Evolutionary conservation across 2,888 invertebrate genomes (phyloP), one percentile per base, ranked within the genome.

Genomic region (Prenolepis imparis): DNA sequence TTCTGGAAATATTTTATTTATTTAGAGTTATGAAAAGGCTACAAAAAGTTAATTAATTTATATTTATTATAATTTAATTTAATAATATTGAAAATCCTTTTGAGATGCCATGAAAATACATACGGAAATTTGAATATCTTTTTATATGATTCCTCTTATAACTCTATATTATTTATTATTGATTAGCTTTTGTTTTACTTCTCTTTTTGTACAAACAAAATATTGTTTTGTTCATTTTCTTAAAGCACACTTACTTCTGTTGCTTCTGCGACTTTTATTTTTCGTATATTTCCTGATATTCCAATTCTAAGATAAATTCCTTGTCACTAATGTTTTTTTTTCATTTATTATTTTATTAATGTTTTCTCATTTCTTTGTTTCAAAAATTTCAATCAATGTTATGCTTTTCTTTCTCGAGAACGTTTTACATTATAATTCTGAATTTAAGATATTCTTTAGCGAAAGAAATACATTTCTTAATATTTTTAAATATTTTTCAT

Each of bases 151-250:
- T 36, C 3, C 5, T 36, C 15, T 36, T 1, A 28, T 28, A 15
- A 55, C 8, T 70, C 2, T 70, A 12, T 70, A n/a, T n/a, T 52
- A 68, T 32, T 52, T 52, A 52, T 48, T 32, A 68, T 70, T 52
- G 12, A n/a, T 68, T 44, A 36, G 11, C 36, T 21, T 3, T 28
- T 48, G 9, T 52, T 55, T 70, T 12, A 59, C 41, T 73, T 5
- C 3, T 28, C 28, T n/a, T 28, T 57, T 18, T 12, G 4, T 52
- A 12, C 32, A 11, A 70, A 39, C n/a, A 39, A 70, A 3, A 32
- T 18, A 8, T 28, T 55, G 9, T 24, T 9, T 9, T n/a, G 21
- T 55, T 3, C 6, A 68, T 48, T 68, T 68, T 68, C 12, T 48
- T 48, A 32, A 70, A 70, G 9, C 36, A 55, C 5, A 70, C 5